phyloP scores from a whole-genome alignment of 2,113 vertebrate genomes.

The Macquaria ambigua region DNA sequence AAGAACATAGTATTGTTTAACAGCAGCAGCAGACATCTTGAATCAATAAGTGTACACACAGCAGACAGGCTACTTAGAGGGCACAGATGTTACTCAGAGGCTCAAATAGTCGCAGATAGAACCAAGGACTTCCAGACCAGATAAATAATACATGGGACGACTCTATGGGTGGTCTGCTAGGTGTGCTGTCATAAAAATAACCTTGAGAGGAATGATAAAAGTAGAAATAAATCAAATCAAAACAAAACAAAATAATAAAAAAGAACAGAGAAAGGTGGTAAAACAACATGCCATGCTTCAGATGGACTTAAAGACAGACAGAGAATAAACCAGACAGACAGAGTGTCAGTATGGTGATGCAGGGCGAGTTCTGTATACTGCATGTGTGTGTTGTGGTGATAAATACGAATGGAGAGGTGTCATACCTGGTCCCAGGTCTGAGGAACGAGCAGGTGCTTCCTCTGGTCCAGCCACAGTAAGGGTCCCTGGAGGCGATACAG shows the following conservation, averaged over 20 bases:
- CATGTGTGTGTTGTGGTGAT: neutral
- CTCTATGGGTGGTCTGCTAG: constrained; percentile 12
- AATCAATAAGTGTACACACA: constrained; percentile 48
- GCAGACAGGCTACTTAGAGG: constrained; percentile 46
- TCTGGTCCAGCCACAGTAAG: constrained; percentile 95
- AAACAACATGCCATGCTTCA: constrained; percentile 4
- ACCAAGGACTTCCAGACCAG: constrained; percentile 27
- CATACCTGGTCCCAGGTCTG: constrained; percentile 90
- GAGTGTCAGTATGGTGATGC: neutral
- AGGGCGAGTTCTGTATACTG: neutral
- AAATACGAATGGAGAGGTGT: constrained; percentile 14
- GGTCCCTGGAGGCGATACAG: constrained; percentile 93
- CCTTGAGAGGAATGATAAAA: constrained; percentile 40
- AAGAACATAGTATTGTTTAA: constrained; percentile 36
- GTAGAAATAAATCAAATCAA: constrained; percentile 42
- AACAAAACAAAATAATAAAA: neutral
- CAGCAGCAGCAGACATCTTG: constrained; percentile 54
- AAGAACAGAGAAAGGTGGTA: neutral
- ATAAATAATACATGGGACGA: constrained; percentile 55
- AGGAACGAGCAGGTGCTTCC: constrained; percentile 93
- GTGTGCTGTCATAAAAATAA: constrained; percentile 52
- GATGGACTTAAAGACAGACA: neutral
- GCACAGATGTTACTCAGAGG: constrained; percentile 52
- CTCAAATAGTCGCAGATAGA: constrained; percentile 42
- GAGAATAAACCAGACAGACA: constrained; percentile 1